Conservation (phyloP, 1,140 invertebrate genomes). For the Saccostrea glomerata region DNA sequence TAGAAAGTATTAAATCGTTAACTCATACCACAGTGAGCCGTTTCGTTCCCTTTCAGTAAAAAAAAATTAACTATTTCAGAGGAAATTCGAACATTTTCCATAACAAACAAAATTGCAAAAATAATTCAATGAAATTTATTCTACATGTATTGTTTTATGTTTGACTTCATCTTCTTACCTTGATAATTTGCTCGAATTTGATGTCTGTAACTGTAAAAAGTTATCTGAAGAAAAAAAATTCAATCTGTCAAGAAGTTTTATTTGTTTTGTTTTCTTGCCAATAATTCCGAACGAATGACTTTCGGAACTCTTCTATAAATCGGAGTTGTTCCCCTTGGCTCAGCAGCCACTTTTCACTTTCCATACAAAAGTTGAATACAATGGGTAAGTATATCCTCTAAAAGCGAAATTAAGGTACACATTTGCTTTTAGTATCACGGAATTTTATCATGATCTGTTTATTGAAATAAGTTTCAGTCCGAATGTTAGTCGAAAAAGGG, state of each 20-base stretch:
- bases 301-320: constrained; percentile 8
- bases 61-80: neutral
- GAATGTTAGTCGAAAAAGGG: neutral
- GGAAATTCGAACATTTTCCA: neutral
- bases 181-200: too few species aligned
- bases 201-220: neutral
- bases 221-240: neutral
- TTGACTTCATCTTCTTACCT: too few species aligned
- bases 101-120: neutral
- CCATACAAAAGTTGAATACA: neutral
- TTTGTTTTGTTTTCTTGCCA: constrained; percentile 36
- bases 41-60: too few species aligned
- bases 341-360: neutral
- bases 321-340: constrained; percentile 10
- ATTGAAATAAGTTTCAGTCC: neutral
- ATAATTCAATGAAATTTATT: neutral
- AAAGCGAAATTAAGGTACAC: neutral
- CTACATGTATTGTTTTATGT: too few species aligned
- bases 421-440: neutral
- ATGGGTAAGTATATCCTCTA: neutral
- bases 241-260: neutral
- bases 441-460: neutral
- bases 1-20: too few species aligned
- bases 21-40: too few species aligned
- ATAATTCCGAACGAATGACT: constrained; percentile 20